Conservation (phyloP, 2,797 vertebrate species). For the Hemibagrus guttatus region DNA sequence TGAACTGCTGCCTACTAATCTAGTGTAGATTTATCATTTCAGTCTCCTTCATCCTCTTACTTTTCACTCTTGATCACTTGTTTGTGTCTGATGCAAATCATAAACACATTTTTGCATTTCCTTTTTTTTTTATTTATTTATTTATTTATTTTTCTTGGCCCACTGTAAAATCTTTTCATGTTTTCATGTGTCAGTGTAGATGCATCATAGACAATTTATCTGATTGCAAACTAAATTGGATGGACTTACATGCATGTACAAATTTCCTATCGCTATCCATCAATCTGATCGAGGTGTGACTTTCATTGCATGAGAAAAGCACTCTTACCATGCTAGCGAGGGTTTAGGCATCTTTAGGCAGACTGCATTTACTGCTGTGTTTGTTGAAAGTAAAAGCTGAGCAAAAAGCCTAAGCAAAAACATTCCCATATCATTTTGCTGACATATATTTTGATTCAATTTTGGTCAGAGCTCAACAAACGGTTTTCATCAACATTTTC, state of each 20-base stretch:
- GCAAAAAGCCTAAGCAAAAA: neutral
- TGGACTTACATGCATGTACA: neutral
- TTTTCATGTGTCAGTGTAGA: neutral
- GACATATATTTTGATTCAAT: neutral
- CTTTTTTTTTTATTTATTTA: no score
- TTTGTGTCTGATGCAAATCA: neutral
- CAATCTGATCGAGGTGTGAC: neutral
- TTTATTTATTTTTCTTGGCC: neutral
- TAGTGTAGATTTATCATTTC: constrained; percentile 13
- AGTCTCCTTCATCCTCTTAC: neutral
- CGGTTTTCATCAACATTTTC: neutral
- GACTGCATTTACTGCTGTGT: neutral
- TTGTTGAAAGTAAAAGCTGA: neutral
- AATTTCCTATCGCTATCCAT: neutral
- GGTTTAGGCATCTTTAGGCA: neutral
- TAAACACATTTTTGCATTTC: neutral
- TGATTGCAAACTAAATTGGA: neutral
- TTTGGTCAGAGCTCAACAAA: neutral
- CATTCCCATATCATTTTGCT: neutral
- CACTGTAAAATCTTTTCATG: neutral
- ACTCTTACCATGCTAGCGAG: neutral
- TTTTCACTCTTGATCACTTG: neutral
- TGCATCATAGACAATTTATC: neutral
- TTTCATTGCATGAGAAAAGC: neutral
- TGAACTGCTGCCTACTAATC: constrained; percentile 49